Conservation (phyloP, 2,888 invertebrate species). For the Celastrina argiolus region DNA sequence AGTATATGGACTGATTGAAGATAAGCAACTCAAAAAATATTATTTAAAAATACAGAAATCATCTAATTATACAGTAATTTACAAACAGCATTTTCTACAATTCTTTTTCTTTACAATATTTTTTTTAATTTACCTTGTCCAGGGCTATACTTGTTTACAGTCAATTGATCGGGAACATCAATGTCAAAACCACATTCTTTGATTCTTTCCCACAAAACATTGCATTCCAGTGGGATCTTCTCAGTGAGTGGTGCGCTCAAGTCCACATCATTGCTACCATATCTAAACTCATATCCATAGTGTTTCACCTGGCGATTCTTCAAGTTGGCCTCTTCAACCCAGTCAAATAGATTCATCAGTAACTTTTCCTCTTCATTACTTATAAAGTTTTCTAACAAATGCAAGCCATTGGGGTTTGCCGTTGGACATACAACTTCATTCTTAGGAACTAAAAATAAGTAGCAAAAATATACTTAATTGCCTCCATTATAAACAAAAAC, state of each 20-base stretch:
- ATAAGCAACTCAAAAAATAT: too few relatives aligned
- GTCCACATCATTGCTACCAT: conserved; percentile 92
- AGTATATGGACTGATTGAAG: too few relatives aligned
- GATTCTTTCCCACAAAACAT: conserved; percentile 80
- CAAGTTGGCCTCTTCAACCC: conserved; percentile 65
- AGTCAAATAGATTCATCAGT: conserved; percentile 79
- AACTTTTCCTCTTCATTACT: conserved; percentile 80
- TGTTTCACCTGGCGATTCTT: conserved; percentile 93
- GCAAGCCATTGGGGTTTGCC: conserved; percentile 82
- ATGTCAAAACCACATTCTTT: conserved; percentile 50
- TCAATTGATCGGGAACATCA: conserved; percentile 87
- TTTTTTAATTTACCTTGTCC: conserved; percentile 82
- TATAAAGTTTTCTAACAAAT: conserved; percentile 84
- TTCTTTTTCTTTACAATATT: background rate
- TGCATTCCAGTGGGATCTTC: conserved; percentile 84
- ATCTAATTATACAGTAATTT: background rate
- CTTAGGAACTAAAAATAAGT: conserved; percentile 55
- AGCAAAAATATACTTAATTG: background rate
- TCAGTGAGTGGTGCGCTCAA: conserved; percentile 80
- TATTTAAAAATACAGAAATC: too few relatives aligned
- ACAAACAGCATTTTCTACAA: background rate
- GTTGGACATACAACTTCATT: conserved; percentile 52
- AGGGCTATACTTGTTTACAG: conserved; percentile 89
- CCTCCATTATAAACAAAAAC: background rate
- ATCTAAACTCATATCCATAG: conserved; percentile 94